Evolutionary conservation across 2,888 invertebrate genomes (phyloP).

Genomic region (Heliconius aoede): DNA sequence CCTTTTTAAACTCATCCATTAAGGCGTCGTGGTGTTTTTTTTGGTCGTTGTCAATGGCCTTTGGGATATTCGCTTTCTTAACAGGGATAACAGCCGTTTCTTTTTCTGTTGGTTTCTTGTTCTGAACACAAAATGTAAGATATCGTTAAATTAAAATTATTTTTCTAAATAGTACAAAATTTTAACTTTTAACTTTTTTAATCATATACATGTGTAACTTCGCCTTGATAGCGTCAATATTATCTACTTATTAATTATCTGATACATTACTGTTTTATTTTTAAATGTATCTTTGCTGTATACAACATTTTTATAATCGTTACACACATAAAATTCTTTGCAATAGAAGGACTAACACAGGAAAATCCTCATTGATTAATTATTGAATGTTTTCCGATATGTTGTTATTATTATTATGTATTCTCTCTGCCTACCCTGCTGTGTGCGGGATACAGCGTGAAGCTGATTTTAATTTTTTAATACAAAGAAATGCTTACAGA

Average conservation of each 20-base stretch:
- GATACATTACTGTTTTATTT: background rate
- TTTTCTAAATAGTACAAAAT: background rate
- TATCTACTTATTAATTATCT: background rate
- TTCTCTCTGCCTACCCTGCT: too few relatives aligned
- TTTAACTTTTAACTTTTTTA: background rate
- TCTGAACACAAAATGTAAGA: constrained; percentile 54
- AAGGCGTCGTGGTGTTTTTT: constrained; percentile 89
- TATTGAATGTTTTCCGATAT: background rate
- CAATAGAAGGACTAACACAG: background rate
- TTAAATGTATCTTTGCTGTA: too few relatives aligned
- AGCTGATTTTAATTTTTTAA: too few relatives aligned
- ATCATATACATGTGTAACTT: background rate
- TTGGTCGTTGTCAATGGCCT: constrained; percentile 84
- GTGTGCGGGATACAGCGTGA: too few relatives aligned
- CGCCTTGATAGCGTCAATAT: background rate
- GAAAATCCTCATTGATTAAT: background rate
- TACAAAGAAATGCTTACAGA: constrained; percentile 60
- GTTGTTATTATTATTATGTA: too few relatives aligned
- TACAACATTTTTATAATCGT: background rate
- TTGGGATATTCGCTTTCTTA: constrained; percentile 65
- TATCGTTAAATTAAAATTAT: background rate
- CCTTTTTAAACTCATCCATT: constrained; percentile 95
- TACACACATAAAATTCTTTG: background rate
- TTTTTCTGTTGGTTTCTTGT: constrained; percentile 65
- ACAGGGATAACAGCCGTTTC: constrained; percentile 56